phyloP scores from a whole-genome alignment of 2,888 invertebrate genomes.

The Melangyna quadrimaculata region DNA sequence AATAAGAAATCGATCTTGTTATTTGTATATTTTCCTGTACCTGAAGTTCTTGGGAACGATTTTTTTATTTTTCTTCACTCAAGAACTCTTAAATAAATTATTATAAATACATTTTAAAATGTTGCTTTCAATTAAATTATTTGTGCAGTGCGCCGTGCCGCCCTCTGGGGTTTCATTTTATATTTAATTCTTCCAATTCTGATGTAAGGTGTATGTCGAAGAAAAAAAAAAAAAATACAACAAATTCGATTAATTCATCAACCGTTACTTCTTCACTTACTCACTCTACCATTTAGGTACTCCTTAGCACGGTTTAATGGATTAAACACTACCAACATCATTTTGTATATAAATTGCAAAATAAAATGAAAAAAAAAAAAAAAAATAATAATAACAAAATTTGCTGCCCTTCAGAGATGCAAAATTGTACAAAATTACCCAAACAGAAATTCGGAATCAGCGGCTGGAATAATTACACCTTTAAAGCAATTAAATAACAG shows the following conservation, averaged over 20 bases:
- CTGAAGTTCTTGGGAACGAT: not conserved
- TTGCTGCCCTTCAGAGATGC: not conserved
- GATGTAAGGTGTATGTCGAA: not conserved
- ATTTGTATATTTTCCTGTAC: too few species aligned
- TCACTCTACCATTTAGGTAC: not conserved
- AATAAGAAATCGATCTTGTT: too few species aligned
- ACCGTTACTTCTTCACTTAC: not conserved
- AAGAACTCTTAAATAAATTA: not conserved
- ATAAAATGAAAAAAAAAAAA: not conserved
- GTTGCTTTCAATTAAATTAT: not conserved
- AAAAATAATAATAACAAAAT: not conserved
- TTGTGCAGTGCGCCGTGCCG: not conserved
- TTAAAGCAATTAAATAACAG: conserved; percentile 53
- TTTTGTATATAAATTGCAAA: not conserved
- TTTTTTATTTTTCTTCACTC: not conserved
- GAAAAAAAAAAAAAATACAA: not conserved
- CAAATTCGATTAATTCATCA: not conserved
- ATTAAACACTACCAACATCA: not conserved
- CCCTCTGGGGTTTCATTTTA: not conserved
- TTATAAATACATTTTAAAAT: not conserved
- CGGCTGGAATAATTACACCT: conserved; percentile 50
- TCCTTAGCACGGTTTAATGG: not conserved
- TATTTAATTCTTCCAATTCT: not conserved
- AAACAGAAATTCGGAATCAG: conserved; percentile 32
- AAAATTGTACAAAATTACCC: conserved; percentile 32